Evolutionary conservation across 2,888 invertebrate species (phyloP), one percentile per base, ranked within the genome.

Genomic region (Dynastes grantii): DNA sequence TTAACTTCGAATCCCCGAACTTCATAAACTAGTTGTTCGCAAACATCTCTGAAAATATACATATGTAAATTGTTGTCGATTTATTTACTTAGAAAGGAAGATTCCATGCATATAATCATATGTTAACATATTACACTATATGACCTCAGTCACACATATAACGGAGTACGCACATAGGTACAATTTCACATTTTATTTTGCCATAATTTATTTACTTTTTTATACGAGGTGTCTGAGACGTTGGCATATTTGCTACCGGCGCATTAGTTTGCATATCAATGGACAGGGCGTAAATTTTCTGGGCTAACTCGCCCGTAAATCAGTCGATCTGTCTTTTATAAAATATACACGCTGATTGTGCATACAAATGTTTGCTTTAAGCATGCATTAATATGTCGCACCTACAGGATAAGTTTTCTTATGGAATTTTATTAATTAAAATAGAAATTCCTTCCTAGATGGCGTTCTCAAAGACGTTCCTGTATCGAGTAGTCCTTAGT

Each of bases 211-310:
- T 58, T 58, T 16, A 16, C 22, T 58, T 58, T 45, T 58, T 22
- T 58, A 5, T 58, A 58, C 55, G 16, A 58, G 6, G 55, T 58
- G 55, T 22, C 16, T 58, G 55, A 22, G 55, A 16, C 55, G 9
- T 58, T 58, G 55, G 55, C 55, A 58, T 58, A 58, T 58, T 58
- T 58, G 55, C 55, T 58, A 58, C 55, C 22, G 55, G 55, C 55
- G 22, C 0, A 58, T 58, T 2, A 9, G 55, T 58, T 58, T 58
- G 55, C 55, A 58, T 58, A 58, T 58, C 55, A 58, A 58, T 58
- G 22, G 55, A 22, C 16, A 58, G 55, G 22, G 22, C 55, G 55
- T 58, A 58, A 58, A 58, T 58, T 58, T 58, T 22, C 53, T n/a
- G n/a, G n/a, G 16, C 53, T 16, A 53, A 27, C 55, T 22, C 55